Evolutionary conservation across 2,797 vertebrate genomes (phyloP), one percentile per base, ranked within the genome.

Genomic region (Sciaenops ocellatus): DNA sequence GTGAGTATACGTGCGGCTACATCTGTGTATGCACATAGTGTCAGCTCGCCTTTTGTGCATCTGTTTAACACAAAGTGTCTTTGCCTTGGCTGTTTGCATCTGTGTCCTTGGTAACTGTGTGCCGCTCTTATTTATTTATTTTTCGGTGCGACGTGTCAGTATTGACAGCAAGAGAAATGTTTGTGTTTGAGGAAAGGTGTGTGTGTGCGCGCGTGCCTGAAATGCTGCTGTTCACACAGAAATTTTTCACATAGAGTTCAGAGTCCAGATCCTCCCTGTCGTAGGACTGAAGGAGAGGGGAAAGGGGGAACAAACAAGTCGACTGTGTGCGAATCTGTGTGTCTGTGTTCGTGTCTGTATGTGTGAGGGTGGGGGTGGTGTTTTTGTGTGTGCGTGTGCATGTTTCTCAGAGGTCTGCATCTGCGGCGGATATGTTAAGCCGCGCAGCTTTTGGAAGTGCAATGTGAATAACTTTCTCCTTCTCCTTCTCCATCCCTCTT

Each of bases 41-140:
- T 75, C 69, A 54, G 63, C 72, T 76, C n/a, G 10, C 64, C 71
- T 73, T 63, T 73, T 77, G 65, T 81, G 75, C 67, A 63, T 75
- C 71, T 60, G 70, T 85, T 87, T 60, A 80, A 70, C 77, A 66
- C 34, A 47, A 71, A 18, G 63, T 54, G 42, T 77, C 59, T 83
- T 69, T 74, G 57, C 71, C 62, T 63, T 56, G 15, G 47, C 55
- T 47, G 26, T 65, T 69, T 70, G 28, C 30, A 38, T 68, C 77
- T 15, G 73, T 76, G 83, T 84, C 71, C 70, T 75, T 82, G 83
- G 79, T 71, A 80, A 69, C 15, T 15, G 66, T 57, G 50, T 41
- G 44, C 64, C 63, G 56, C 81, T 61, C 57, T 26, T 44, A 1
- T 26, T 44, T 54, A 18, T 66, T 20, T 61, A 16, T 47, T 34